Evolutionary conservation across 1,140 invertebrate genomes (phyloP), one percentile per base, ranked within the genome.

Genomic region (Trypoxylus dichotomus): DNA sequence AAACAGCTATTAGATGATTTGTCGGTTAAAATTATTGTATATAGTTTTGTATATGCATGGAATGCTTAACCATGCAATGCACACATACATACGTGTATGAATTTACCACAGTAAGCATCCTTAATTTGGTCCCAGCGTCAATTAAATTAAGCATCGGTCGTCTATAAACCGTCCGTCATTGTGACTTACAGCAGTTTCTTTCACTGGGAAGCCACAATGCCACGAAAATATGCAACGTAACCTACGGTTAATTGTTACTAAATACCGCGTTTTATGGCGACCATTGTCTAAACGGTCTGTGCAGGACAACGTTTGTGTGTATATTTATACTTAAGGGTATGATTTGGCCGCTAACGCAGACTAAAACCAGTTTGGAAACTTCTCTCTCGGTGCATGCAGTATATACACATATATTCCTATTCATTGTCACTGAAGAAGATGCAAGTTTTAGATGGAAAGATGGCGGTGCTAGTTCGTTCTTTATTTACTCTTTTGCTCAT

Each of bases 371-470:
- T 73, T 73, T 73, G 27, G 71, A 73, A 73, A 42, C 37, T 19
- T 21, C 37, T 42, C 32, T 73, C 37, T 13, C 37, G 11, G 29
- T 32, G 7, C 29, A 19, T 25, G 3, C 13, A 15, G 7, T 37
- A 37, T 24, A 21, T 21, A 19, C 11, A 47, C 13, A 63, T 63
- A 63, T 24, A 63, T 63, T 19, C 47, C 21, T 58, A 63, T 37
- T 73, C 71, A 73, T 73, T 73, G 71, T 73, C 71, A 73, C 71
- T 41, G 71, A 73, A 73, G 71, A 73, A 37, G 71, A 73, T n/a
- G 25, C 25, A 19, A 27, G 71, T 1, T 24, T 19, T 63, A 19
- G 60, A 13, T 21, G 13, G 19, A 47, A 47, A 37, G 32, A 37
- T 37, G 32, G 32, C 32, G 5, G 32, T 37, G 3, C 15, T 47